These are phyloP conservation scores for Drosophila tani DNA, from an alignment of 1,140 invertebrate species.

Conservation along the genomic window DNA sequence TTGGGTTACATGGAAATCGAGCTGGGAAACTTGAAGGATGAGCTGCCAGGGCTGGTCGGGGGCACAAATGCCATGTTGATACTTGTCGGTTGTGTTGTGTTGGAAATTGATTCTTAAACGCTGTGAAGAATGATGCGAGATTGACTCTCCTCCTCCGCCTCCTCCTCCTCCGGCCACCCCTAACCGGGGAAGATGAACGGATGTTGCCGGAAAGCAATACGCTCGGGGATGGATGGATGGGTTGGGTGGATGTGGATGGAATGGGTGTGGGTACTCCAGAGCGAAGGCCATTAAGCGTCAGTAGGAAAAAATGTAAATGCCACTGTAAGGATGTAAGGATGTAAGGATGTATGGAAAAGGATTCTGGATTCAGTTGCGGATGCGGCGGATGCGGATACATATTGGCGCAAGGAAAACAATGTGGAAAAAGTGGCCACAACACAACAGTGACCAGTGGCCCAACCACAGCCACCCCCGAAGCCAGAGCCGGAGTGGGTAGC, in stretches of 20 bases:
- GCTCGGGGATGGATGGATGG: constrained; percentile 16
- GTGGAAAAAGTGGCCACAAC: constrained; percentile 50
- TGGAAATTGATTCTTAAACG: constrained; percentile 79
- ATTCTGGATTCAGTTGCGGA: constrained; percentile 25
- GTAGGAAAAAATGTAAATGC: constrained; percentile 63
- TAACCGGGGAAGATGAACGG: constrained; percentile 21
- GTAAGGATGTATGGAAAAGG: constrained; percentile 15
- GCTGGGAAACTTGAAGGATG: constrained; percentile 17
- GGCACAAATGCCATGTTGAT: constrained; percentile 31
- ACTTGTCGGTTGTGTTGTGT: constrained; percentile 67
- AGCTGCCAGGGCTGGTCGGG: not conserved
- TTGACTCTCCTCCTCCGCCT: constrained; percentile 47
- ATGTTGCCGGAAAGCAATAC: constrained; percentile 47
- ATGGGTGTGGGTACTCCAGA: not conserved
- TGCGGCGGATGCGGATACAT: constrained; percentile 13
- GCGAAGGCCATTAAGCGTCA: constrained; percentile 60
- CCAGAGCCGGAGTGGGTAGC: too few species aligned
- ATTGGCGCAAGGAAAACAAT: constrained; percentile 45
- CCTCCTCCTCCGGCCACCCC: constrained; percentile 7
- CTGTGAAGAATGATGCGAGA: constrained; percentile 75
- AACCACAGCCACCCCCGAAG: constrained; percentile 24
- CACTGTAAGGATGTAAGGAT: constrained; percentile 44
- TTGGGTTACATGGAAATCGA: not conserved
- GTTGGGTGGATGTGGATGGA: not conserved
- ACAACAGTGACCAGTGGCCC: constrained; percentile 31